Evolutionary conservation across 2,797 vertebrate genomes (phyloP).

Genomic region (Parauchenoglanis ngamensis): DNA sequence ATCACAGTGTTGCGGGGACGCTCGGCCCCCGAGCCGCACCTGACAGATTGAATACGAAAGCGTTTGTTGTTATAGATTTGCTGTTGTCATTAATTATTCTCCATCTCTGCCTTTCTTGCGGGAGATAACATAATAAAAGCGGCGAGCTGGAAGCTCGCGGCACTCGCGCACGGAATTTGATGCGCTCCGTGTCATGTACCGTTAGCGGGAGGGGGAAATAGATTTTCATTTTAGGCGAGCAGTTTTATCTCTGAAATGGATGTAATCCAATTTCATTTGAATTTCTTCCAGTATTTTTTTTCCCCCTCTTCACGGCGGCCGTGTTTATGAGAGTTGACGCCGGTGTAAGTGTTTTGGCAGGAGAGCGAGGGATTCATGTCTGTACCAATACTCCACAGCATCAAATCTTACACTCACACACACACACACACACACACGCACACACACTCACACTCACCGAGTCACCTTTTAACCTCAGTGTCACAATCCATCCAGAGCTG

Average conservation of each 20-base stretch:
- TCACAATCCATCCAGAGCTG: slow-evolving; percentile 43
- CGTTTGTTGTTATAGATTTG: slow-evolving; percentile 47
- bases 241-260: slow-evolving; percentile 60
- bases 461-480: slow-evolving; percentile 53
- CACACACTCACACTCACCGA: neutral
- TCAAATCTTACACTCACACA: slow-evolving; percentile 28
- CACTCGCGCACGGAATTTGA: slow-evolving; percentile 48
- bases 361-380: slow-evolving; percentile 46
- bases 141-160: slow-evolving; percentile 35
- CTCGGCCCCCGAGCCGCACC: slow-evolving; percentile 14
- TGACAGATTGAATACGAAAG: slow-evolving; percentile 48
- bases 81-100: slow-evolving; percentile 59
- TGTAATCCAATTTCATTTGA: slow-evolving; percentile 65
- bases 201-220: slow-evolving; percentile 51
- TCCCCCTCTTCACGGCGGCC: slow-evolving; percentile 22
- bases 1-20: neutral
- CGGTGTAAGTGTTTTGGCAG: slow-evolving; percentile 50
- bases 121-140: slow-evolving; percentile 52
- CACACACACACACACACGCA: slow-evolving; percentile 10
- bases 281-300: slow-evolving; percentile 49
- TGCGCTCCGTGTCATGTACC: slow-evolving; percentile 50
- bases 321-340: slow-evolving; percentile 50
- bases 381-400: slow-evolving; percentile 42
- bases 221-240: slow-evolving; percentile 58
- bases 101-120: slow-evolving; percentile 36